Evolutionary conservation across 2,888 invertebrate species (phyloP).

Genomic region (Schizotus pectinicornis): DNA sequence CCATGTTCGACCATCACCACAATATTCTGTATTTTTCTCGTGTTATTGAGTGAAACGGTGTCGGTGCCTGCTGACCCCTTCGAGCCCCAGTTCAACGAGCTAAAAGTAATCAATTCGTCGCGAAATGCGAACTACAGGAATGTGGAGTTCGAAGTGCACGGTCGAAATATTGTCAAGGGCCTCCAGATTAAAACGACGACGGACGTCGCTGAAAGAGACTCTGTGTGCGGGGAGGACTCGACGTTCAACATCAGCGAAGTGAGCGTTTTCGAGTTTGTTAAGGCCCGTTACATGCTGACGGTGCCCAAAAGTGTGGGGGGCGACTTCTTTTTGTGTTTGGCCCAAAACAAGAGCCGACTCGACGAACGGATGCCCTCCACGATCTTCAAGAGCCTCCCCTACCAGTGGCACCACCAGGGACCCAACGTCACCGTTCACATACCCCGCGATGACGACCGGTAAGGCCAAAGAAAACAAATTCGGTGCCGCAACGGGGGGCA

Average conservation of each 20-base stretch:
- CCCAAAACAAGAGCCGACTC: constrained; percentile 44
- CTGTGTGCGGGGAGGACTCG: constrained; percentile 44
- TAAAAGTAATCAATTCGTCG: constrained; percentile 38
- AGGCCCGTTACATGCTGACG: constrained; percentile 46
- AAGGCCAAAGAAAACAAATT: background rate
- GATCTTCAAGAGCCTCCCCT: constrained; percentile 48
- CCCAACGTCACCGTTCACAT: constrained; percentile 56
- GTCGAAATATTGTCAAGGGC: constrained; percentile 48
- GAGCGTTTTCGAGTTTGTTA: constrained; percentile 34
- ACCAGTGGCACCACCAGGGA: constrained; percentile 63
- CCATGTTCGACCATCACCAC: constrained; percentile 45
- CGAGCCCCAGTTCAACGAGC: constrained; percentile 41
- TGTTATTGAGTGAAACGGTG: constrained; percentile 28
- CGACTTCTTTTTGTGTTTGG: constrained; percentile 54
- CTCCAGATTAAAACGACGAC: constrained; percentile 49
- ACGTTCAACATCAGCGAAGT: constrained; percentile 44
- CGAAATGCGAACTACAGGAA: constrained; percentile 41
- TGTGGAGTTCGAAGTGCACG: constrained; percentile 52
- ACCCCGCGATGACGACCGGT: constrained; percentile 3
- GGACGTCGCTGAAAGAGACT: constrained; percentile 43
- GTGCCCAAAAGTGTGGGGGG: constrained; percentile 48
- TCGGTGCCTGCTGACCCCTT: constrained; percentile 29
- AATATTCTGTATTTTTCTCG: constrained; percentile 40
- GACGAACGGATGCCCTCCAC: constrained; percentile 58
- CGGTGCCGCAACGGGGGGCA: no score